A percentile compares a stretch with the other conserved stretches of the same genome.
These are phyloP conservation scores for Chaetophractus vellerosus DNA, from an alignment of 2,797 vertebrate genomes.

Conservation along the genomic window DNA sequence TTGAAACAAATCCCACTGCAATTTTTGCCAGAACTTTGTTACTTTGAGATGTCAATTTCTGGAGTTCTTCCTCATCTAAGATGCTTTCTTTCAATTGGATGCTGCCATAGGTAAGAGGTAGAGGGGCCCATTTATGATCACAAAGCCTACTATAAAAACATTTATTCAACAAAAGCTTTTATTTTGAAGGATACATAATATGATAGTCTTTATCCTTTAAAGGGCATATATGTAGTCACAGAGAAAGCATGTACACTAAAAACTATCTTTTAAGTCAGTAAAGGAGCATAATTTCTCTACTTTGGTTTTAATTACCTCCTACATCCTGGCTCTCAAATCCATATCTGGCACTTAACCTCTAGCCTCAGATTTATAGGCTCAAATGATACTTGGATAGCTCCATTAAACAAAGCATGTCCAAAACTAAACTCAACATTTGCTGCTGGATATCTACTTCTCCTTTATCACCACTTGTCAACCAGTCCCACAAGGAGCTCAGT, in stretches of 20 bases:
- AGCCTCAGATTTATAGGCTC: neutral
- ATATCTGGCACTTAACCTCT: neutral
- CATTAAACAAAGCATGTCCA: neutral
- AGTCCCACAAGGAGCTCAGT: too few relatives aligned
- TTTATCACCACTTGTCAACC: neutral
- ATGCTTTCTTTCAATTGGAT: neutral
- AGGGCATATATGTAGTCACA: neutral
- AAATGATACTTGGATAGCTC: neutral
- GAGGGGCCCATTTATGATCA: neutral
- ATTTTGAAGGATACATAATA: neutral
- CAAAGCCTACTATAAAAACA: neutral
- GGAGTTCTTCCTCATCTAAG: slow-evolving; percentile 5
- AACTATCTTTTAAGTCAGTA: neutral
- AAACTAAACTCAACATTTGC: neutral
- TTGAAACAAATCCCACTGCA: neutral
- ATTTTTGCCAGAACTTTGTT: slow-evolving; percentile 4
- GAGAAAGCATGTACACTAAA: neutral
- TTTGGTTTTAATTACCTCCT: neutral
- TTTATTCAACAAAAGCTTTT: neutral
- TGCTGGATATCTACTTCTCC: too few relatives aligned
- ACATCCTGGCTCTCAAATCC: too few relatives aligned
- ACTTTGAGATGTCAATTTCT: neutral
- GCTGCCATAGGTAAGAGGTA: neutral
- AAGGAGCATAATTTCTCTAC: neutral
- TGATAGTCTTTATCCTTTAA: neutral